Evolutionary conservation across 2,888 invertebrate species (phyloP).

Genomic region (Cheilosia soror): DNA sequence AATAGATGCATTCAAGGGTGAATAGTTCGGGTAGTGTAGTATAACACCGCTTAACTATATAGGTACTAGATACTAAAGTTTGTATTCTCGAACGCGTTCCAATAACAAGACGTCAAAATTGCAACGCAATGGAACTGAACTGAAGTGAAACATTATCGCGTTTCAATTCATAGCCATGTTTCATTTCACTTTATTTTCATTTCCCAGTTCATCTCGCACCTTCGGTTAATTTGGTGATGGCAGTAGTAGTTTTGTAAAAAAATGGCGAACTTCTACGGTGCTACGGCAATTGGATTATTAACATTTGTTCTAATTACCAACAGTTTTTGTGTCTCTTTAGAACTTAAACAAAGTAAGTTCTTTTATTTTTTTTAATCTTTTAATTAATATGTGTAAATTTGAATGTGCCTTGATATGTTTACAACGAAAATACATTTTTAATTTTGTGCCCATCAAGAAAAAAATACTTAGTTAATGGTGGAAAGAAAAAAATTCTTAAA

Average conservation of each 20-base stretch:
- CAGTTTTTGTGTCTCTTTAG: slow-evolving; percentile 76
- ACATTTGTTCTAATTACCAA: slow-evolving; percentile 76
- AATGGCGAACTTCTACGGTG: slow-evolving; percentile 79
- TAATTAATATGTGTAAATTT: slow-evolving; percentile 7
- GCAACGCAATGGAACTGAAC: slow-evolving; percentile 7
- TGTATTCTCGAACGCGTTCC: not conserved
- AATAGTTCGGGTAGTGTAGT: too few species aligned
- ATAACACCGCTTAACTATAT: too few species aligned
- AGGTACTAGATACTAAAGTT: too few species aligned
- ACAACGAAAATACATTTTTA: slow-evolving; percentile 9
- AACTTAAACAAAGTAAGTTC: slow-evolving; percentile 78
- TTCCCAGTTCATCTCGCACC: slow-evolving; percentile 40
- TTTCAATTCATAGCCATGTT: slow-evolving; percentile 6
- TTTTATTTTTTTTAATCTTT: not conserved
- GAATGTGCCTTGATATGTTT: slow-evolving; percentile 42
- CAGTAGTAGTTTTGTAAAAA: slow-evolving; percentile 76
- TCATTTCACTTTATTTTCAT: slow-evolving; percentile 12
- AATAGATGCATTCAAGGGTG: too few species aligned
- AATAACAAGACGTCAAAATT: not conserved
- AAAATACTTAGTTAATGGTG: slow-evolving; percentile 15
- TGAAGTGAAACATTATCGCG: not conserved
- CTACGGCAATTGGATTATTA: slow-evolving; percentile 76
- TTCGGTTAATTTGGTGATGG: slow-evolving; percentile 49
- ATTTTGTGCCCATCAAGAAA: slow-evolving; percentile 5
- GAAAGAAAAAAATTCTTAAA: slow-evolving; percentile 18